Conservation (phyloP, 2,113 vertebrate genomes). For the Lophius piscatorius region DNA sequence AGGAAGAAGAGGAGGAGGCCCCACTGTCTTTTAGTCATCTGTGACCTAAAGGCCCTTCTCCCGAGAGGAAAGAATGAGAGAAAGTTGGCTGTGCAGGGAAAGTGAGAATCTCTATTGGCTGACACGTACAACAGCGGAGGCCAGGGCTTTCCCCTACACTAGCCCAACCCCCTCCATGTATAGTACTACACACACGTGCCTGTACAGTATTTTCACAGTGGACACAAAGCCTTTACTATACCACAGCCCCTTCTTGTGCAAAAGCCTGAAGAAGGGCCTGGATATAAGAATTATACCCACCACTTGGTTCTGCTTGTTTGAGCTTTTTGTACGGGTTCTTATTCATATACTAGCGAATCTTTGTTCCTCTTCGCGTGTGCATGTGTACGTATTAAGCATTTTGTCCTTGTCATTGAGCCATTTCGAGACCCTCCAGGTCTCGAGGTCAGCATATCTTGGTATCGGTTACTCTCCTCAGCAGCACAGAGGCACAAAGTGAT, state of each 20-base stretch:
- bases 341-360: no score
- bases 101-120: constrained; percentile 47
- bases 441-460: constrained; percentile 58
- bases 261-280: constrained; percentile 37
- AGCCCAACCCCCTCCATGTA: constrained; percentile 45
- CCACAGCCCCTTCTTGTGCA: constrained; percentile 51
- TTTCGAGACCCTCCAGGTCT: constrained; percentile 58
- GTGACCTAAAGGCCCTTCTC: constrained; percentile 37
- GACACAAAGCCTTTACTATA: constrained; percentile 67
- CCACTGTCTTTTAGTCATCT: constrained; percentile 24
- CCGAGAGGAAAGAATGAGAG: constrained; percentile 30
- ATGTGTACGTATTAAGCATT: constrained; percentile 14
- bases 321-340: no score
- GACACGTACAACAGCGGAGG: constrained; percentile 67
- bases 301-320: no score
- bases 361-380: constrained; percentile 16
- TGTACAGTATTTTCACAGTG: constrained; percentile 45
- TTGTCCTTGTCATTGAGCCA: constrained; percentile 30
- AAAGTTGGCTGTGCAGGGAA: constrained; percentile 36
- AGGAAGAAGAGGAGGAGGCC: constrained; percentile 41
- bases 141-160: constrained; percentile 66
- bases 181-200: constrained; percentile 54
- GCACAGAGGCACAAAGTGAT: constrained; percentile 45
- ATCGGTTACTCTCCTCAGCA: constrained; percentile 58
- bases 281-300: constrained; percentile 40